These are phyloP conservation scores for Sinopyrophorus schimmeli DNA, from an alignment of 2,888 invertebrate genomes.

Conservation along the genomic window DNA sequence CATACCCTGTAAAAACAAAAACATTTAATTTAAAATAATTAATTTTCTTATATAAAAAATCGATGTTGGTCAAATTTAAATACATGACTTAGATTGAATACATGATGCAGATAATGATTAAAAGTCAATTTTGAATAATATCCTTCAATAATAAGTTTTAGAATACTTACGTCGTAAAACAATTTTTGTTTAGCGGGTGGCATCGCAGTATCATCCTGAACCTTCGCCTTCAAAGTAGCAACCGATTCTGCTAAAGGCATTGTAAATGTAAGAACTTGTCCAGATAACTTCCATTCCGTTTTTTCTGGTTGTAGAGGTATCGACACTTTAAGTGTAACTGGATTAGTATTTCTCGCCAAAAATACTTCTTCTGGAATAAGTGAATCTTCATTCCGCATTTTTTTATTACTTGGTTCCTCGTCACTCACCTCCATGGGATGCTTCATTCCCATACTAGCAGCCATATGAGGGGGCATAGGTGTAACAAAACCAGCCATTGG, in stretches of 20 bases:
- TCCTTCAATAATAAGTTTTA: too few relatives aligned
- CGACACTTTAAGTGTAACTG: conserved; percentile 79
- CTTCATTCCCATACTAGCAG: conserved; percentile 55
- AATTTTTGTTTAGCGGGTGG: conserved; percentile 97
- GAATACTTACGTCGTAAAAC: conserved; percentile 80
- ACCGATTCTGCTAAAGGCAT: conserved; percentile 78
- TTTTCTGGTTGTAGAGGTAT: conserved; percentile 87
- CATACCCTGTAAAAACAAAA: conserved; percentile 74
- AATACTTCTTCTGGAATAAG: conserved; percentile 88
- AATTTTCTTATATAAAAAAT: too few relatives aligned
- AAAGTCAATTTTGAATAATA: conserved; percentile 1
- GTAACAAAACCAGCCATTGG: conserved; percentile 57
- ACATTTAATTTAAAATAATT: background rate
- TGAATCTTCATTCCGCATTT: conserved; percentile 88
- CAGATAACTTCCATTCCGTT: conserved; percentile 93
- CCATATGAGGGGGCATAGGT: conserved; percentile 50
- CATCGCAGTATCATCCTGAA: conserved; percentile 87
- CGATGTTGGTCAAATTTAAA: too few relatives aligned
- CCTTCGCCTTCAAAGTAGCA: conserved; percentile 83
- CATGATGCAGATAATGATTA: background rate
- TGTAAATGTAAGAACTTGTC: conserved; percentile 80
- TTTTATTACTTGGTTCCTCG: conserved; percentile 87
- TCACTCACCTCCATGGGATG: conserved; percentile 62
- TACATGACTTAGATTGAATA: background rate
- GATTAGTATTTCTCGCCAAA: conserved; percentile 69